Evolutionary conservation across 2,113 vertebrate species (phyloP), one percentile per base, ranked within the genome.

Genomic region (Petaurus breviceps): DNA sequence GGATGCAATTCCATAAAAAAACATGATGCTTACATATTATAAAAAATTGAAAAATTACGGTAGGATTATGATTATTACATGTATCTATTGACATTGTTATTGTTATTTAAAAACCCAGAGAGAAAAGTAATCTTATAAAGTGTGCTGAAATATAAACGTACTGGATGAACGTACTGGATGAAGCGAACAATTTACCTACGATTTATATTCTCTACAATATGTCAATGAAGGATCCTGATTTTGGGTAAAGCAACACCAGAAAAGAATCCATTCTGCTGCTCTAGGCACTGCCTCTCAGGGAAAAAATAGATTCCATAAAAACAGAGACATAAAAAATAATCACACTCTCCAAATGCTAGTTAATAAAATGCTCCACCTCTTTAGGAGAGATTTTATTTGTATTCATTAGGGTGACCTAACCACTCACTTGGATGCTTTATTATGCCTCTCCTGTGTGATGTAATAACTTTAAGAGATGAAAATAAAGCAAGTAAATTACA

Each of bases 331-430:
- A 97, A 99, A 98, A 98, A 97, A 77, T 98, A 98, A 97, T 84
- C 97, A 98, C 50, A 89, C 47, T 97, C 96, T 96, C 97, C 96
- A 97, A 97, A 98, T 96, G 89, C 96, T 98, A 98, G 98, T 98
- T 98, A 98, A 98, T 97, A 96, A 96, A 97, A 92, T 90, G 93
- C 92, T 98, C 96, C 93, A 96, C 97, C 93, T 98, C 95, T 98
- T 98, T 97, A 96, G 95, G 97, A 96, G 90, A 96, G 96, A 96
- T 98, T 98, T 98, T 98, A 98, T 98, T 98, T 98, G 96, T 95
- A 95, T 96, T 98, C 95, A 97, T 98, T 98, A 98, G 95, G 92
- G 96, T 98, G 97, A 98, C 96, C 97, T 98, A 98, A 98, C 91
- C 96, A 98, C 90, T 97, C 89, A 49, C 92, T 91, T 91, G 84